phyloP scores from a whole-genome alignment of 2,113 vertebrate genomes.

The Ammodytes marinus region DNA sequence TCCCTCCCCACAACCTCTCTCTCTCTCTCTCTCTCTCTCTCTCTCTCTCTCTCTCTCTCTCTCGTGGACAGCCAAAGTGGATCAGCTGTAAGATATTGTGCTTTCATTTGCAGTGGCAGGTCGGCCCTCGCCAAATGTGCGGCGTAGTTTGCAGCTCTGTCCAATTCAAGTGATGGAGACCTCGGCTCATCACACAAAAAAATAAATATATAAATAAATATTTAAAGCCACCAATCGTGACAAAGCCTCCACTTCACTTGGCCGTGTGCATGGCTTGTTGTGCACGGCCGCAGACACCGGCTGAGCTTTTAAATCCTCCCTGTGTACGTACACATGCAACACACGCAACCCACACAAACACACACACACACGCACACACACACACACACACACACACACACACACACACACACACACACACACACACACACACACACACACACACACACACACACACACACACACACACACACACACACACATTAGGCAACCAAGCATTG shows the following conservation, averaged over 20 bases:
- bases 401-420: conserved; percentile 23
- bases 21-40: neutral
- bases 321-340: conserved; percentile 3
- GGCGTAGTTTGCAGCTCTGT: conserved; percentile 14
- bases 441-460: conserved; percentile 3
- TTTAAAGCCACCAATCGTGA: neutral
- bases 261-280: neutral
- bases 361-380: neutral
- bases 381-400: conserved; percentile 18
- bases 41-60: conserved; percentile 11
- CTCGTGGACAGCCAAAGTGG: conserved; percentile 50
- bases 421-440: neutral
- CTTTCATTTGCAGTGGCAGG: conserved; percentile 59
- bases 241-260: conserved; percentile 3
- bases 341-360: conserved; percentile 1
- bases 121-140: conserved; percentile 51
- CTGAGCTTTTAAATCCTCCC: conserved; percentile 27
- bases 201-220: conserved; percentile 12
- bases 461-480: conserved; percentile 38
- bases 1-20: conserved; percentile 13
- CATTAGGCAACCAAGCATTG: conserved; percentile 51
- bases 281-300: conserved; percentile 22
- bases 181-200: conserved; percentile 17
- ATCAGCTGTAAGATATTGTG: conserved; percentile 39
- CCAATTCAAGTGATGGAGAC: conserved; percentile 22